A percentile compares a stretch with the other conserved stretches of the same genome.
phyloP scores from a whole-genome alignment of 2,797 vertebrate species.

The Lithobates sylvaticus region DNA sequence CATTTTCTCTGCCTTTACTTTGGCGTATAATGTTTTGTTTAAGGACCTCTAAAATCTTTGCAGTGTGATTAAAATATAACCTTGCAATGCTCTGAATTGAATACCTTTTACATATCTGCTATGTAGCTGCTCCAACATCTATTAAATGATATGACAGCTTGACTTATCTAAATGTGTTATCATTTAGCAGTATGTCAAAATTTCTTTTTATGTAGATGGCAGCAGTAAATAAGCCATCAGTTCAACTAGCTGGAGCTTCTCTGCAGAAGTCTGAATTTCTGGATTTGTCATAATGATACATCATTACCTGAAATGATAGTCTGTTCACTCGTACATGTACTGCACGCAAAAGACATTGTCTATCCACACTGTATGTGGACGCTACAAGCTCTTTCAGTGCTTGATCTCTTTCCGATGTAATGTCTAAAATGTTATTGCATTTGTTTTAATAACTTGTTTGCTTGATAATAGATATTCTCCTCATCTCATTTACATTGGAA shows the following conservation, averaged over 20 bases:
- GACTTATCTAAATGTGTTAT: conserved; percentile 85
- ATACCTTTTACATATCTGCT: conserved; percentile 83
- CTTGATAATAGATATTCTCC: neutral
- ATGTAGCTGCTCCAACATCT: conserved; percentile 80
- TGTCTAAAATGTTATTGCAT: neutral
- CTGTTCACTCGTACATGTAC: conserved; percentile 14
- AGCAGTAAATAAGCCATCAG: conserved; percentile 84
- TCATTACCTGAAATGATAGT: conserved; percentile 45
- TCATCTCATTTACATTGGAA: neutral
- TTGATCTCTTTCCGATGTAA: neutral
- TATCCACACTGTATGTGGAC: neutral
- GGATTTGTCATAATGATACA: conserved; percentile 58
- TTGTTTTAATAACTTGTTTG: neutral
- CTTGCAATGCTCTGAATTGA: conserved; percentile 80
- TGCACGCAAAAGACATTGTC: conserved; percentile 8
- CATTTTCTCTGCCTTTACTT: neutral
- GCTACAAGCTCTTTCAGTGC: neutral
- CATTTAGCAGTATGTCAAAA: conserved; percentile 85
- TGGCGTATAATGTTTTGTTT: neutral
- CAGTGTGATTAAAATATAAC: conserved; percentile 84
- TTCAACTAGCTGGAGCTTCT: conserved; percentile 73
- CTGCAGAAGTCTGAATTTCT: conserved; percentile 71
- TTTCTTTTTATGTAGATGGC: conserved; percentile 81
- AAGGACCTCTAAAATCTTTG: conserved; percentile 49
- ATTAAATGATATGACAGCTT: conserved; percentile 83